Evolutionary conservation across 1,140 invertebrate genomes (phyloP).

Genomic region (Drosophila ananassae): DNA sequence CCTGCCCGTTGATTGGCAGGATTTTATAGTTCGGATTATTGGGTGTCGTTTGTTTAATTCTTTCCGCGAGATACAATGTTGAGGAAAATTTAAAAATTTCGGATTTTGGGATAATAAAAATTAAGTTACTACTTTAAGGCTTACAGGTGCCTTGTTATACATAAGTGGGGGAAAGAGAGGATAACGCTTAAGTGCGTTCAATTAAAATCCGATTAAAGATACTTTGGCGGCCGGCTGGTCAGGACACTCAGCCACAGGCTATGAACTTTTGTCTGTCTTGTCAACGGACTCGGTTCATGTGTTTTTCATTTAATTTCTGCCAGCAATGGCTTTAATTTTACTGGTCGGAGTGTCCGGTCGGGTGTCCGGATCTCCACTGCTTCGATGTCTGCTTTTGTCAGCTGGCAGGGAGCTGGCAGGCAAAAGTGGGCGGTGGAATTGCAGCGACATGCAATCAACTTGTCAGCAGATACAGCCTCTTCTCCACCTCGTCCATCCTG

Average conservation of each 20-base stretch:
- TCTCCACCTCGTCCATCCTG: slow-evolving; percentile 16
- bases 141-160: background rate
- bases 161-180: too few species aligned
- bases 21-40: background rate
- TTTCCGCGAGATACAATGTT: slow-evolving; percentile 7
- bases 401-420: slow-evolving; percentile 9
- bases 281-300: slow-evolving; percentile 11
- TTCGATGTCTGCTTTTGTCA: slow-evolving; percentile 55
- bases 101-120: background rate
- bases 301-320: slow-evolving; percentile 36
- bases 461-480: slow-evolving; percentile 51
- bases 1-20: slow-evolving; percentile 51
- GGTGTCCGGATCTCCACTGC: slow-evolving; percentile 26
- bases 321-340: slow-evolving; percentile 24
- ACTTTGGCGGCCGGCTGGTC: slow-evolving; percentile 27
- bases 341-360: background rate
- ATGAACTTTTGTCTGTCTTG: background rate
- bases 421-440: slow-evolving; percentile 2
- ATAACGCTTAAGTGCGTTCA: slow-evolving; percentile 14
- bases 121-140: background rate
- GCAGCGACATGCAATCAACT: slow-evolving; percentile 68
- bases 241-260: slow-evolving; percentile 30
- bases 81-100: background rate
- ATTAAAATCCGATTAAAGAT: slow-evolving; percentile 43
- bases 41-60: background rate